phyloP scores from a whole-genome alignment of 30 jellyfish, hydroid and myxozoan species.

The Hydra vulgaris region DNA sequence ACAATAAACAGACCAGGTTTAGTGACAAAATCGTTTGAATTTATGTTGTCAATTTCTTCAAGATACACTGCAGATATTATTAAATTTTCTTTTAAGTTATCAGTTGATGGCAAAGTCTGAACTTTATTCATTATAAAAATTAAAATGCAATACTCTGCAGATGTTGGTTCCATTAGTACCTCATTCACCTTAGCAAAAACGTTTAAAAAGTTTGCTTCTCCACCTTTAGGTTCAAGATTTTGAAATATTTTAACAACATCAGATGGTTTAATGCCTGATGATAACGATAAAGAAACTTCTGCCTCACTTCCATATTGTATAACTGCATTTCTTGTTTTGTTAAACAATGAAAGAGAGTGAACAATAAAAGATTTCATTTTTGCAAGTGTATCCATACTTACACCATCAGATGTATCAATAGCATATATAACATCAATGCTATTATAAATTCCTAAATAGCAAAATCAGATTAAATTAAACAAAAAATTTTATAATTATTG shows the following conservation, averaged over 20 bases:
- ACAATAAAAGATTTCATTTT: constrained; percentile 3
- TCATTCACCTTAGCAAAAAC: background rate
- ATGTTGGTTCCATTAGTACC: background rate
- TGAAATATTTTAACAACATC: background rate
- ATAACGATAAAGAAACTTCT: constrained; percentile 24
- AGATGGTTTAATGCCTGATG: constrained; percentile 8
- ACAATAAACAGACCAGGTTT: constrained; percentile 18
- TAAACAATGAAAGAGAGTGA: background rate
- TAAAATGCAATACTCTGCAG: background rate
- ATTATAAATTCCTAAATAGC: constrained; percentile 37
- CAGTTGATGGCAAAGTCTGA: background rate
- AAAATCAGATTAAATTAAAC: no score
- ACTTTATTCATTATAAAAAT: background rate
- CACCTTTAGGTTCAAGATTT: constrained; percentile 23
- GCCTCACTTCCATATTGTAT: constrained; percentile 51
- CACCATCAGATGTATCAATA: constrained; percentile 31
- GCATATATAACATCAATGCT: constrained; percentile 29
- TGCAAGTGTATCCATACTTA: background rate
- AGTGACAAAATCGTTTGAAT: background rate
- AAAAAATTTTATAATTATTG: no score
- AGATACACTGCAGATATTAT: background rate
- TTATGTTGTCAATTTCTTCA: background rate
- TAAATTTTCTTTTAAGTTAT: background rate
- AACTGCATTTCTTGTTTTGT: constrained; percentile 43
- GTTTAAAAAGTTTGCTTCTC: constrained; percentile 8